These are phyloP conservation scores for Fabriciana adippe DNA, from an alignment of 2,888 invertebrate genomes.

Conservation along the genomic window DNA sequence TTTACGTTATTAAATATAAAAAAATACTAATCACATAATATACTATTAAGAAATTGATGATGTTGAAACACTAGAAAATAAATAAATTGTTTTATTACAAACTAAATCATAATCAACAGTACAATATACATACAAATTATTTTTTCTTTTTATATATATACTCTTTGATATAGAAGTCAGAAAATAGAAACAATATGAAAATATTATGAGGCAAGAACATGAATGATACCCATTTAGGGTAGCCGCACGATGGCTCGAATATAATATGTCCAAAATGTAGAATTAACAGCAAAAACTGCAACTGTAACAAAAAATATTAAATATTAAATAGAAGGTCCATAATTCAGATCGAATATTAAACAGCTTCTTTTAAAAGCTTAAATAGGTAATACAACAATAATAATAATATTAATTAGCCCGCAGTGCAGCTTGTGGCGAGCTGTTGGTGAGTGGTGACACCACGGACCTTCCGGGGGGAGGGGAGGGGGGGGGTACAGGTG, in stretches of 20 bases:
- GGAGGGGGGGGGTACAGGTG: no score
- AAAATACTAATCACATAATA: no score
- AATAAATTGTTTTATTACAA: slow-evolving; percentile 37
- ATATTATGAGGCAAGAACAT: slow-evolving; percentile 85
- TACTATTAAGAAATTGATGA: no score
- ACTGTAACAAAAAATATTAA: slow-evolving; percentile 51
- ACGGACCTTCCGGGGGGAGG: no score
- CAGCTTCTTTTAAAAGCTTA: no score
- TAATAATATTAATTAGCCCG: no score
- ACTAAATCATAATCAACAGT: slow-evolving; percentile 24
- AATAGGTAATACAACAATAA: no score
- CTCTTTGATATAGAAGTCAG: slow-evolving; percentile 86
- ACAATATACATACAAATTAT: slow-evolving; percentile 46
- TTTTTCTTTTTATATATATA: slow-evolving; percentile 80
- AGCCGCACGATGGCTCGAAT: slow-evolving; percentile 83
- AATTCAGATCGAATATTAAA: no score
- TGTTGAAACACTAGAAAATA: slow-evolving; percentile 18
- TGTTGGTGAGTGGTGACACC: no score
- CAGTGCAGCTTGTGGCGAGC: no score
- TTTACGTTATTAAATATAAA: no score
- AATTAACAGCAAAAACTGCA: slow-evolving; percentile 85
- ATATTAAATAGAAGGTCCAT: neutral
- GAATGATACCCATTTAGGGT: slow-evolving; percentile 82
- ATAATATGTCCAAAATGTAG: slow-evolving; percentile 82
- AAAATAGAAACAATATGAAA: slow-evolving; percentile 85